Percentiles rank a stretch among this genome's conserved stretches.
Evolutionary conservation across 2,888 invertebrate genomes (phyloP).

Genomic region (Cosmia pyralina): DNA sequence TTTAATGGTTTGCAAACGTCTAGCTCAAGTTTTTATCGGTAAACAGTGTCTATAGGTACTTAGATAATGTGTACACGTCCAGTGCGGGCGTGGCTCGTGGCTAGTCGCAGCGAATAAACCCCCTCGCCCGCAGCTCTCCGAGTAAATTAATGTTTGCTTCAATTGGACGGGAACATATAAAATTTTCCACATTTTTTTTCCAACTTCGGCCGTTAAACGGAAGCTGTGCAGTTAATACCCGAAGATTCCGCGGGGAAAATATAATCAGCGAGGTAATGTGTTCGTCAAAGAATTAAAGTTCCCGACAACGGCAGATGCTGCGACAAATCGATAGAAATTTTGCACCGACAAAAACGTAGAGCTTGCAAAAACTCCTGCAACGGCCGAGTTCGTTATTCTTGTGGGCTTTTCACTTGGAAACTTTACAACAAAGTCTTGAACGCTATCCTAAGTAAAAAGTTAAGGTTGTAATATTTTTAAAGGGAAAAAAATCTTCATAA

Average conservation of each 20-base stretch:
- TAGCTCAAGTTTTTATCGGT: constrained; percentile 51
- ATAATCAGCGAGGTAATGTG: constrained; percentile 50
- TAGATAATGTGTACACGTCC: constrained; percentile 37
- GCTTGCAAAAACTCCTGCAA: constrained; percentile 71
- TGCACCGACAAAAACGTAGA: constrained; percentile 58
- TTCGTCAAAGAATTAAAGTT: constrained; percentile 59
- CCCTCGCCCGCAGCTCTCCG: constrained; percentile 70
- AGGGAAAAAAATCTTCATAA: constrained; percentile 60
- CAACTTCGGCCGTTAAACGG: constrained; percentile 69
- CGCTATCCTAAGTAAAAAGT: constrained; percentile 75
- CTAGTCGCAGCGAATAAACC: constrained; percentile 49
- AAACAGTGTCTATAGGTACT: constrained; percentile 34
- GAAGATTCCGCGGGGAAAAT: constrained; percentile 56
- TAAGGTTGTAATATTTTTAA: constrained; percentile 67
- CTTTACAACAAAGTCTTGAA: constrained; percentile 77
- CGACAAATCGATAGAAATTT: constrained; percentile 68
- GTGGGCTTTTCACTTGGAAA: constrained; percentile 78
- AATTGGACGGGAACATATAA: constrained; percentile 75
- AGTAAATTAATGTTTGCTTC: constrained; percentile 83
- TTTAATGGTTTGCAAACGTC: constrained; percentile 47
- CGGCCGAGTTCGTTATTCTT: constrained; percentile 76
- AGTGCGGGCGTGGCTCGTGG: constrained; percentile 48
- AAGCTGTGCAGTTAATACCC: constrained; percentile 56
- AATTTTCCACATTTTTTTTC: constrained; percentile 65
- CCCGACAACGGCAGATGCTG: constrained; percentile 56